These are phyloP conservation scores for Leuctra nigra DNA, from an alignment of 2,888 invertebrate genomes.

Conservation along the genomic window DNA sequence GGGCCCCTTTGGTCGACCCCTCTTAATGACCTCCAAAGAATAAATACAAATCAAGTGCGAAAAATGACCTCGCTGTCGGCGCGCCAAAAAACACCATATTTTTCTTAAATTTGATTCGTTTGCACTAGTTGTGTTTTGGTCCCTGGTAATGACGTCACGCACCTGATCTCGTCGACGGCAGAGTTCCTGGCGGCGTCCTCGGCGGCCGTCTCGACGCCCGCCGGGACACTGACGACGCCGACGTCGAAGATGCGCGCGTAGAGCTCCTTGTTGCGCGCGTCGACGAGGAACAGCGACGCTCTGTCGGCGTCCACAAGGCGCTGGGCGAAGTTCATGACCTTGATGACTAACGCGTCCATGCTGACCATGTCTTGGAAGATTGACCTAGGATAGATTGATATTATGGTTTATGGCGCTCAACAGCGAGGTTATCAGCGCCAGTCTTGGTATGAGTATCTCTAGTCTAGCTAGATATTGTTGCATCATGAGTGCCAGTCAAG, in stretches of 20 bases:
- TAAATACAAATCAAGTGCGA: too few relatives aligned
- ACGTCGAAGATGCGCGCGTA: constrained; percentile 79
- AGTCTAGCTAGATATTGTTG: too few relatives aligned
- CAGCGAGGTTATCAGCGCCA: too few relatives aligned
- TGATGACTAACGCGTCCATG: constrained; percentile 72
- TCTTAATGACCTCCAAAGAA: too few relatives aligned
- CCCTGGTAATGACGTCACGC: background rate
- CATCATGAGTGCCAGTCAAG: too few relatives aligned
- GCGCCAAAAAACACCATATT: too few relatives aligned
- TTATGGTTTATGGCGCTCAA: too few relatives aligned
- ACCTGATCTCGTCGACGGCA: constrained; percentile 27
- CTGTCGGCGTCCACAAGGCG: constrained; percentile 74
- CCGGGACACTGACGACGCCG: constrained; percentile 41
- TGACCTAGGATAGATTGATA: constrained; percentile 61
- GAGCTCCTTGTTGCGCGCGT: constrained; percentile 62
- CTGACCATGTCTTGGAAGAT: constrained; percentile 86
- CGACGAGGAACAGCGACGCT: constrained; percentile 75
- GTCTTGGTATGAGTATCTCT: too few relatives aligned
- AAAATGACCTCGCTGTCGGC: too few relatives aligned
- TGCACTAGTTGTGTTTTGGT: too few relatives aligned
- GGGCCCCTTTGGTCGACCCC: too few relatives aligned
- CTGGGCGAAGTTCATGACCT: constrained; percentile 79
- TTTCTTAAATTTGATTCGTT: too few relatives aligned
- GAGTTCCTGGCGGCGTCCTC: constrained; percentile 33
- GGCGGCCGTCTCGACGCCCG: constrained; percentile 34